Base-by-base conservation (phyloP, 2,797 vertebrate genomes). In the Rhinoraja longicauda region DNA sequence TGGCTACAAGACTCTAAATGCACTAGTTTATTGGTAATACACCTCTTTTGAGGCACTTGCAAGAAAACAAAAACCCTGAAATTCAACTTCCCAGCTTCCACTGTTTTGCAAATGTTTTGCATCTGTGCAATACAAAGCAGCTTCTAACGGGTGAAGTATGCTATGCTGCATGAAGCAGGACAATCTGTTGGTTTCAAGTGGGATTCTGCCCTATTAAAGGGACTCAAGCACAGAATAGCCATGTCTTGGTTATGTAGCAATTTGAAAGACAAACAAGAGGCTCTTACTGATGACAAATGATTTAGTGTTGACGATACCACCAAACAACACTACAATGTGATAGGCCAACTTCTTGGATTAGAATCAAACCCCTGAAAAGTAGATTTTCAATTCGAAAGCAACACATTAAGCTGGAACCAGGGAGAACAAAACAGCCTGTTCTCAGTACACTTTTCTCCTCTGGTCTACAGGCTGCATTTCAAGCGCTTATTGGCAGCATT, bases 211-310 rank as follows among this genome's bases (percentile, higher is more conserved):
- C 75, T 70, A 90, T 95, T 96, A 95, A 95, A 72, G 29, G 32
- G 8, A 21, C 64, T 39, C 19, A 64, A 72, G 64, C 36, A 93
- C 92, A 76, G 93, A 93, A 94, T 95, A 95, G 95, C 95, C 95
- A 95, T 95, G 95, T 95, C 96, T 96, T 94, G 94, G 94, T 95
- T 94, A 94, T 96, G 96, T 94, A 94, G 93, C 94, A 94, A 4
- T 10, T 39, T 90, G 88, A 32, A 90, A 70, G 88, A 39, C 94
- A 96, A 95, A 96, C 95, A 96, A 95, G 94, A 95, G 95, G 95
- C 95, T 96, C 96, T 96, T 94, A 95, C 94, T 94, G 93, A 64
- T 32, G 93, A 96, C 95, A 96, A 96, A 95, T 93, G 94, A 93
- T 88, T 95, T 93, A 94, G 94, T 95, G 94, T 95, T 92, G 95